Evolutionary conservation across 53 echinoderm and acorn worm genomes (phyloP), one percentile per base, ranked within the genome.

Genomic region (Arbacia lixula): DNA sequence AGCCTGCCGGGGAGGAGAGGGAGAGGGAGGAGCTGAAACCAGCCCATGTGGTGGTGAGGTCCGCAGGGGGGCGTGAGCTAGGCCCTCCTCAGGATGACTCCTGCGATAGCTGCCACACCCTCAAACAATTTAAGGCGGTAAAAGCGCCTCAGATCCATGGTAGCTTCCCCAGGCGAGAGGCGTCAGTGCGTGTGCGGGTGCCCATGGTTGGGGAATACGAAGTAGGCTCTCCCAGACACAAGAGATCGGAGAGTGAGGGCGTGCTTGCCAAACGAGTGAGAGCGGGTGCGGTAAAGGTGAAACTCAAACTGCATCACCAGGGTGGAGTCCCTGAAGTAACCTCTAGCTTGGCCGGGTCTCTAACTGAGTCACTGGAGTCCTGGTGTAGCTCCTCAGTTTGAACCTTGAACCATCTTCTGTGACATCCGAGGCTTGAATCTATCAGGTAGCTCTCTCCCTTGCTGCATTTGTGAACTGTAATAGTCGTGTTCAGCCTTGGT

Each of bases 1-100:
- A 81, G 51, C 62, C 82, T 3, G 0, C 82, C 4, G 43, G 63
- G 0, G 82, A 63, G 16, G 42, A 26, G 30, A n/a, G n/a, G n/a
- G n/a, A n/a, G n/a, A 61, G 64, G 20, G 64, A 81, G 33, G 82
- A 81, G 50, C 29, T 81, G 64, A 81, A 81, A 46, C 82, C 72
- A 14, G 22, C 72, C 2, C 72, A 72, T 8, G 73, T 71, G 32
- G 73, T 32, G 60, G 29, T 85, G 1, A 22, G 60, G 28, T 14
- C 73, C 22, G 73, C 58, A 34, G 60, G 73, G 3, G 39, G 39
- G 29, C 61, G 38, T 19, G 72, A 73, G 36, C 41, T 68, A 1
- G 24, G 41, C 6, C 29, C 29, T 30, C 1, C 31, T 17, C 17
- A 52, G 6, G 27, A 12, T 51, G n/a, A 5, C 11, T 2, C 30